A percentile compares a stretch with the other conserved stretches of the same genome.
phyloP scores from a whole-genome alignment of 2,113 vertebrate species.

The Piaya cayana region DNA sequence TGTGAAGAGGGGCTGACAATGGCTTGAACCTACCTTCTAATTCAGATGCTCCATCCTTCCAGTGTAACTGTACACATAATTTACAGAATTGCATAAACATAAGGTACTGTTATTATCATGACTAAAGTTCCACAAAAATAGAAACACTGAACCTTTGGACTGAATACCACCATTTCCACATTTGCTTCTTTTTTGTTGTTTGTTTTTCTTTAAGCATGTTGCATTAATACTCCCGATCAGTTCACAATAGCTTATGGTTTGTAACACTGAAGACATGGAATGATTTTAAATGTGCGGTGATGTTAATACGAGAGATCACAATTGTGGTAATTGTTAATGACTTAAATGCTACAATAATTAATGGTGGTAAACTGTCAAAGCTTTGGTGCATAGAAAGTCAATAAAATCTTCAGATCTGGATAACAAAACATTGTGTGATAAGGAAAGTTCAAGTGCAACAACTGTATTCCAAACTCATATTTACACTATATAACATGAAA shows the following conservation, averaged over 20 bases:
- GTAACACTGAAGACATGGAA: slow-evolving; percentile 38
- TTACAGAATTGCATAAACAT: slow-evolving; percentile 72
- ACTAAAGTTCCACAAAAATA: slow-evolving; percentile 69
- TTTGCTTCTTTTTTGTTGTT: neutral
- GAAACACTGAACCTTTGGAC: slow-evolving; percentile 64
- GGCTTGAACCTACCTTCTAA: slow-evolving; percentile 71
- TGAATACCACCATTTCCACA: slow-evolving; percentile 62
- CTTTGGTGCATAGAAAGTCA: slow-evolving; percentile 49
- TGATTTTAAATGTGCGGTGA: neutral
- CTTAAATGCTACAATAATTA: slow-evolving; percentile 34
- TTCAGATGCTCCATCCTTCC: slow-evolving; percentile 51
- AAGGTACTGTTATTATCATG: slow-evolving; percentile 44
- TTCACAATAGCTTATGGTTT: slow-evolving; percentile 50
- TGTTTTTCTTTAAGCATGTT: slow-evolving; percentile 37
- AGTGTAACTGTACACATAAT: slow-evolving; percentile 56
- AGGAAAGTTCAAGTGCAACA: slow-evolving; percentile 45
- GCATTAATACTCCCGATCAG: slow-evolving; percentile 39
- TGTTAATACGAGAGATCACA: neutral
- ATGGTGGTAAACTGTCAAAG: slow-evolving; percentile 38
- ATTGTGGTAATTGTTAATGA: neutral
- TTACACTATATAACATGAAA: slow-evolving; percentile 45
- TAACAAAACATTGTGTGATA: slow-evolving; percentile 28
- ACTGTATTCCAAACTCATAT: slow-evolving; percentile 21
- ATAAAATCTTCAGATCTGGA: neutral
- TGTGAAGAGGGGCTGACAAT: slow-evolving; percentile 28